phyloP scores from a whole-genome alignment of 2,888 invertebrate genomes.

The Cryptocephalus primarius region DNA sequence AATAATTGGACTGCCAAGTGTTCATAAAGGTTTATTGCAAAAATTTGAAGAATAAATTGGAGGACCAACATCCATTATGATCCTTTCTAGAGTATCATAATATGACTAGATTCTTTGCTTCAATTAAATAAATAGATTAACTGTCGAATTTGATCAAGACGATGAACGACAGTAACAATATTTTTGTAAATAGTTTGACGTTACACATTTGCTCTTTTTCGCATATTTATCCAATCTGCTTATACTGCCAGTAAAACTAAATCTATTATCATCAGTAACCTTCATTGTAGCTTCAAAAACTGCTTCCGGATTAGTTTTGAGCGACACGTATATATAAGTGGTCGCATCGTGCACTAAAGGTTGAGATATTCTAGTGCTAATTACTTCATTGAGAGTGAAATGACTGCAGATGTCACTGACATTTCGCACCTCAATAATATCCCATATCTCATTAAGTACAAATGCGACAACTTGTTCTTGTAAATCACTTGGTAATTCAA shows the following conservation, averaged over 20 bases:
- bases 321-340: conserved; percentile 50
- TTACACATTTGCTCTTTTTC: conserved; percentile 41
- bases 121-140: too few species aligned
- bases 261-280: conserved; percentile 15
- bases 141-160: too few species aligned
- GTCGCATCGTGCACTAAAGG: too few species aligned
- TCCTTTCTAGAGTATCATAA: too few species aligned
- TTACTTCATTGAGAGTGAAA: too few species aligned
- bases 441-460: background rate
- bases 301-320: conserved; percentile 47
- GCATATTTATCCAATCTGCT: conserved; percentile 44
- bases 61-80: too few species aligned
- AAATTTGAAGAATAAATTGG: too few species aligned
- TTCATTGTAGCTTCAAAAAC: conserved; percentile 59
- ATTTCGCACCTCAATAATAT: conserved; percentile 7
- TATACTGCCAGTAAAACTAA: conserved; percentile 40
- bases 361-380: too few species aligned
- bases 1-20: too few species aligned
- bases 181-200: conserved; percentile 25
- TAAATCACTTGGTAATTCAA: conserved; percentile 22
- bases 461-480: conserved; percentile 18
- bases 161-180: conserved; percentile 41
- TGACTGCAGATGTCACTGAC: too few species aligned
- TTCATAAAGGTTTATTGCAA: too few species aligned
- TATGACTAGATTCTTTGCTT: too few species aligned